Evolutionary conservation across 2,888 invertebrate species (phyloP).

Genomic region (Bugula neritina): DNA sequence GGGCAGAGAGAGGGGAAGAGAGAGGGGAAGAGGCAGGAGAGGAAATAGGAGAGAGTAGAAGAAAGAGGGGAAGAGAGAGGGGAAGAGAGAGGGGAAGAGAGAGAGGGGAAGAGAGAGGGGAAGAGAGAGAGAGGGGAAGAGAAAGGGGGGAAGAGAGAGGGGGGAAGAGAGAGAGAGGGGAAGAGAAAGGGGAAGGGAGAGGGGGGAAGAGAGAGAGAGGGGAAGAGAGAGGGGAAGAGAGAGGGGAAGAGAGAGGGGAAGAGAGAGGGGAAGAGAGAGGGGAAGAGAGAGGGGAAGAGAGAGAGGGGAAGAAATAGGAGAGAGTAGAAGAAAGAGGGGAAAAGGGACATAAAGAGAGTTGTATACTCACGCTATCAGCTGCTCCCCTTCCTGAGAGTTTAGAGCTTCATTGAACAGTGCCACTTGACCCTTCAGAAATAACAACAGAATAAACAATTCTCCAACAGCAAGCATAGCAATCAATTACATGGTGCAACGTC

Average conservation of each 20-base stretch:
- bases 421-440: constrained; percentile 71
- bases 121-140: neutral
- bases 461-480: too few relatives aligned
- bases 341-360: neutral
- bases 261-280: neutral
- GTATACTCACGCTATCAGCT: constrained; percentile 48
- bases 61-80: too few relatives aligned
- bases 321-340: too few relatives aligned
- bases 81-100: constrained; percentile 13
- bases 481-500: too few relatives aligned
- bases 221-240: constrained; percentile 5
- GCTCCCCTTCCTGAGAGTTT: constrained; percentile 63
- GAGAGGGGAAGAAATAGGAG: too few relatives aligned
- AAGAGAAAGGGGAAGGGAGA: constrained; percentile 13
- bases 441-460: too few relatives aligned
- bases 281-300: constrained; percentile 8
- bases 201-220: neutral
- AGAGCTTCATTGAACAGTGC: constrained; percentile 84
- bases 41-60: too few relatives aligned
- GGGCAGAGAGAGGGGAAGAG: constrained; percentile 6
- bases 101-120: constrained; percentile 2
- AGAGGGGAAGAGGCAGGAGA: too few relatives aligned
- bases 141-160: constrained; percentile 6
- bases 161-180: constrained; percentile 6
- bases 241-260: constrained; percentile 8